Percentiles rank a stretch among this genome's conserved stretches.
These are phyloP conservation scores for Podocnemis expansa DNA, from an alignment of 2,113 vertebrate genomes.

Conservation along the genomic window DNA sequence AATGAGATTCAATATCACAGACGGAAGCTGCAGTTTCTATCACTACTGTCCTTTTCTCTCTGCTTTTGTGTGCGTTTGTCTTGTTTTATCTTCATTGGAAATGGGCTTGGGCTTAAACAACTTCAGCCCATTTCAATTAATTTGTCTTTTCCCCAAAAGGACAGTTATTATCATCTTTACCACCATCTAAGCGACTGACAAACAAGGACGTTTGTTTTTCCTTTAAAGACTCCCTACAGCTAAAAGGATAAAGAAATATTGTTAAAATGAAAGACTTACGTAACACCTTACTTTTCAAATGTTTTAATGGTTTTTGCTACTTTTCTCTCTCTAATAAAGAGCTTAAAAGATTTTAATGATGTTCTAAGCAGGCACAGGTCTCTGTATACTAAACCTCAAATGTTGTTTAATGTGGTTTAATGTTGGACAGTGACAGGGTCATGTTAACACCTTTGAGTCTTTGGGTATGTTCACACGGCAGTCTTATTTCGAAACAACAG, in stretches of 20 bases:
- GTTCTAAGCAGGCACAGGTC: too few relatives aligned
- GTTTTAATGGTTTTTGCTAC: neutral
- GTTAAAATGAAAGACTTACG: neutral
- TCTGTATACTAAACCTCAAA: neutral
- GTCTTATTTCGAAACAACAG: too few relatives aligned
- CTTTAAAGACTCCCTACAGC: neutral
- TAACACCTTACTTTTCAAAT: neutral
- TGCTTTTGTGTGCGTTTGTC: neutral
- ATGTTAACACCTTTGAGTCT: neutral
- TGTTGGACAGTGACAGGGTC: neutral
- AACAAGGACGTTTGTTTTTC: neutral
- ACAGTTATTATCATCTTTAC: neutral
- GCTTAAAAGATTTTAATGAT: neutral
- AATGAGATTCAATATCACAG: neutral
- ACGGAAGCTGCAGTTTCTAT: neutral
- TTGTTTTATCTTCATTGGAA: neutral
- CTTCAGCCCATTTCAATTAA: neutral
- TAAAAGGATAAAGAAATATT: neutral
- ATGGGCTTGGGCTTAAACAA: neutral
- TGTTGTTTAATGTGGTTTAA: neutral
- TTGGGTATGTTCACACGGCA: neutral
- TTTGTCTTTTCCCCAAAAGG: neutral
- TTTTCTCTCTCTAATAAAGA: neutral
- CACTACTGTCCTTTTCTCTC: neutral
- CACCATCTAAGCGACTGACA: neutral